Conservation (phyloP, 2,888 invertebrate species). For the Dolichomitus sp. region DNA sequence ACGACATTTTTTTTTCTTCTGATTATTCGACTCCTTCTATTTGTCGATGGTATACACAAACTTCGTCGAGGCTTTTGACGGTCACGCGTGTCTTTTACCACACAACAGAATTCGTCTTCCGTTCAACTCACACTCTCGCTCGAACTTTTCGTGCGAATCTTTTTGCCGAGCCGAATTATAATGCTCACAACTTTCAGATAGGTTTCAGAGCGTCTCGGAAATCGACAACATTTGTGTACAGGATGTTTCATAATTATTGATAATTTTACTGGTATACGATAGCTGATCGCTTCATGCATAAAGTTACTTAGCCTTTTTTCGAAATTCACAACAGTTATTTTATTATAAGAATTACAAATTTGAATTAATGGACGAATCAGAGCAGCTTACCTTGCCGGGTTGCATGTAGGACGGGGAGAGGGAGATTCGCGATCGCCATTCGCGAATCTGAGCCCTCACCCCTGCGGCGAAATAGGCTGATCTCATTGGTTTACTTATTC, state of each 20-base stretch:
- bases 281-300: too few species aligned
- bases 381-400: too few species aligned
- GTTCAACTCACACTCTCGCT: neutral
- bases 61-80: neutral
- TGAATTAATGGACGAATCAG: too few species aligned
- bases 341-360: too few species aligned
- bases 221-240: neutral
- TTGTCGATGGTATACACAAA: slow-evolving; percentile 25
- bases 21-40: slow-evolving; percentile 18
- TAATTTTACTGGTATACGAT: too few species aligned
- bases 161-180: slow-evolving; percentile 6
- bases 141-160: neutral
- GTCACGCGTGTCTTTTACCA: slow-evolving; percentile 8
- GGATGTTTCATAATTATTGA: too few species aligned
- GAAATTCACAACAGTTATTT: too few species aligned
- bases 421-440: neutral
- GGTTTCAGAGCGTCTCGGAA: slow-evolving; percentile 8
- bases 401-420: too few species aligned
- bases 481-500: too few species aligned
- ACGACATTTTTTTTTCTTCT: slow-evolving; percentile 29
- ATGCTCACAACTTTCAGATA: slow-evolving; percentile 4
- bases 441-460: too few species aligned
- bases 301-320: too few species aligned
- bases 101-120: slow-evolving; percentile 1
- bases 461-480: too few species aligned